phyloP scores from a whole-genome alignment of 2,888 invertebrate genomes.

The Pollenia labialis region DNA sequence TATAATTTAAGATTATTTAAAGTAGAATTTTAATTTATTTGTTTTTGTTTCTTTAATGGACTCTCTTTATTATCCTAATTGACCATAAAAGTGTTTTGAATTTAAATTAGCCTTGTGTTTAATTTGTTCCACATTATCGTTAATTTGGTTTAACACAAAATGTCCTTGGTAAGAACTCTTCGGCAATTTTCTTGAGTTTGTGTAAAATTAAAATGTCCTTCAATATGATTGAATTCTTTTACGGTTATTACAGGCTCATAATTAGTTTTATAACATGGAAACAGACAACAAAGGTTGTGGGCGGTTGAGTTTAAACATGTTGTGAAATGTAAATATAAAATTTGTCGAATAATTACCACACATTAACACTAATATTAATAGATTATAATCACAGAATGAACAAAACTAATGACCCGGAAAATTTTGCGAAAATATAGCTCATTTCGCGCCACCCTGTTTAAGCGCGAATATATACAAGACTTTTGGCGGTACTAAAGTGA shows the following conservation, averaged over 20 bases:
- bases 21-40: not conserved
- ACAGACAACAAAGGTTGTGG: too few relatives aligned
- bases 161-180: not conserved
- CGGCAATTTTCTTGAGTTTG: not conserved
- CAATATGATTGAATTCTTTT: not conserved
- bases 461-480: too few relatives aligned
- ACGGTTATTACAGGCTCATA: not conserved
- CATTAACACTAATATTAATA: slow-evolving; percentile 9
- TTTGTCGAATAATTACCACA: not conserved
- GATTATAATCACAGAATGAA: not conserved
- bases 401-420: too few relatives aligned
- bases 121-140: too few relatives aligned
- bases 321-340: not conserved
- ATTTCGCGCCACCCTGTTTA: too few relatives aligned
- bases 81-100: not conserved
- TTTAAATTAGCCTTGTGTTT: not conserved
- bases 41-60: not conserved
- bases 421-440: too few relatives aligned
- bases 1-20: not conserved
- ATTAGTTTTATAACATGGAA: too few relatives aligned
- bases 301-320: too few relatives aligned
- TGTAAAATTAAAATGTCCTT: not conserved
- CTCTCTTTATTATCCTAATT: not conserved
- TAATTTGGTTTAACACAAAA: not conserved
- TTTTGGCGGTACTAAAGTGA: too few relatives aligned